These are phyloP conservation scores for Protomyctophum bolini DNA, from an alignment of 2,113 vertebrate species.

Conservation along the genomic window DNA sequence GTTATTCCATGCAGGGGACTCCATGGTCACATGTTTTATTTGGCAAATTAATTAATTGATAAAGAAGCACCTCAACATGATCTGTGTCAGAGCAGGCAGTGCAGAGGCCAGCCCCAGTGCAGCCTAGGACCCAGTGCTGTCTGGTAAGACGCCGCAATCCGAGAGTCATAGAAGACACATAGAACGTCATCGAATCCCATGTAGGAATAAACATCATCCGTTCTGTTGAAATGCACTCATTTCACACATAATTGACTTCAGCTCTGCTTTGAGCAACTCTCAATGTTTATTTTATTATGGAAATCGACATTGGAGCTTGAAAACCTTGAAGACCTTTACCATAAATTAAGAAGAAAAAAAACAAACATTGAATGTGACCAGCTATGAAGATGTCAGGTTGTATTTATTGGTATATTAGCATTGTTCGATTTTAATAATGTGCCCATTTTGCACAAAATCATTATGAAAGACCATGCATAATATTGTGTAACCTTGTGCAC, in stretches of 20 bases:
- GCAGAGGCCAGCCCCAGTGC: conserved; percentile 11
- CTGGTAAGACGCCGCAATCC: neutral
- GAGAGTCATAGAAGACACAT: too few species aligned
- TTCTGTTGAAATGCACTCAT: conserved; percentile 1
- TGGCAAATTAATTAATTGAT: neutral
- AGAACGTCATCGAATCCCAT: neutral
- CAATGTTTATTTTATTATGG: conserved; percentile 47
- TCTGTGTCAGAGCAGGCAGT: neutral
- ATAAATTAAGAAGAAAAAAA: conserved; percentile 15
- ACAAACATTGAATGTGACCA: too few species aligned
- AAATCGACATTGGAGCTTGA: conserved; percentile 49
- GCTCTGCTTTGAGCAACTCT: conserved; percentile 4
- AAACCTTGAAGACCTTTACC: conserved; percentile 16
- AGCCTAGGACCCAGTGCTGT: conserved; percentile 4
- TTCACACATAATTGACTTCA: conserved; percentile 32
- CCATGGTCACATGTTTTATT: neutral
- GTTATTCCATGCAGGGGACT: conserved; percentile 30
- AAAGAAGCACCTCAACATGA: conserved; percentile 4
- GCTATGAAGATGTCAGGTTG: too few species aligned
- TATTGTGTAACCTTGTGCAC: conserved; percentile 2
- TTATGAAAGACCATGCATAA: neutral
- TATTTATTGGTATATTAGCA: too few species aligned
- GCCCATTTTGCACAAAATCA: neutral
- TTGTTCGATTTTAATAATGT: neutral
- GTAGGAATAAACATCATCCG: conserved; percentile 31